A percentile compares a stretch with the other conserved stretches of the same genome.
These are phyloP conservation scores for Notarius lentiginosus DNA, from an alignment of 2,113 vertebrate genomes.

Conservation along the genomic window DNA sequence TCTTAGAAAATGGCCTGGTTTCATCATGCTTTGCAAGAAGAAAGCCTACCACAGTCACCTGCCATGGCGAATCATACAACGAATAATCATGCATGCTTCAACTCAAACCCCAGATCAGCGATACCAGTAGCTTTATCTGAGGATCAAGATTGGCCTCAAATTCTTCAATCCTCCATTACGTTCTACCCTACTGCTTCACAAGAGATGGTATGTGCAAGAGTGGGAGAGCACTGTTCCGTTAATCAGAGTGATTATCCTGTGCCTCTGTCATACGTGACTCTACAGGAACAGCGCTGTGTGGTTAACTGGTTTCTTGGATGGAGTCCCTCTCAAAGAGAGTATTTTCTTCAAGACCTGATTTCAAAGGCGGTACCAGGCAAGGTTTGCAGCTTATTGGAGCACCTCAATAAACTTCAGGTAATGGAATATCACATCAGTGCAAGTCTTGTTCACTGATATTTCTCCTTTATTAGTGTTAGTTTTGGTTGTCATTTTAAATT, in stretches of 20 bases:
- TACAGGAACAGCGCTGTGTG: conserved; percentile 85
- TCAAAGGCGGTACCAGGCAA: conserved; percentile 87
- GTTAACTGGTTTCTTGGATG: conserved; percentile 86
- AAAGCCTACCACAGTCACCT: conserved; percentile 47
- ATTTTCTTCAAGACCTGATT: conserved; percentile 82
- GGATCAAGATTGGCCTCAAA: conserved; percentile 44
- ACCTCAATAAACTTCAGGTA: conserved; percentile 80
- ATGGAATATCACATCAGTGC: neutral
- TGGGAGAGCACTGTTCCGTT: conserved; percentile 61
- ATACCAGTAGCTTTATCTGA: neutral
- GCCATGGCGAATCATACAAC: conserved; percentile 36
- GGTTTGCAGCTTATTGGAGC: conserved; percentile 80
- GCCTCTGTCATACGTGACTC: conserved; percentile 79
- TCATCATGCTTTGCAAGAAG: conserved; percentile 55
- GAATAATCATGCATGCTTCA: conserved; percentile 37
- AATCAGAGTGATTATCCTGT: conserved; percentile 46
- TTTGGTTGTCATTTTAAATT: no score
- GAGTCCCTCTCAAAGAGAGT: conserved; percentile 73
- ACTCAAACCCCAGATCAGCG: conserved; percentile 16
- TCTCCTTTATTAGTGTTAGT: neutral
- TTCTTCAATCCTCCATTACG: conserved; percentile 34
- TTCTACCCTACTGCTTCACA: conserved; percentile 61
- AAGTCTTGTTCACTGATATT: neutral
- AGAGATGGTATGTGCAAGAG: conserved; percentile 55
- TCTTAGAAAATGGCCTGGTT: conserved; percentile 70